phyloP scores from a whole-genome alignment of 2,797 vertebrate species.

The Amphiprion clarkii region DNA sequence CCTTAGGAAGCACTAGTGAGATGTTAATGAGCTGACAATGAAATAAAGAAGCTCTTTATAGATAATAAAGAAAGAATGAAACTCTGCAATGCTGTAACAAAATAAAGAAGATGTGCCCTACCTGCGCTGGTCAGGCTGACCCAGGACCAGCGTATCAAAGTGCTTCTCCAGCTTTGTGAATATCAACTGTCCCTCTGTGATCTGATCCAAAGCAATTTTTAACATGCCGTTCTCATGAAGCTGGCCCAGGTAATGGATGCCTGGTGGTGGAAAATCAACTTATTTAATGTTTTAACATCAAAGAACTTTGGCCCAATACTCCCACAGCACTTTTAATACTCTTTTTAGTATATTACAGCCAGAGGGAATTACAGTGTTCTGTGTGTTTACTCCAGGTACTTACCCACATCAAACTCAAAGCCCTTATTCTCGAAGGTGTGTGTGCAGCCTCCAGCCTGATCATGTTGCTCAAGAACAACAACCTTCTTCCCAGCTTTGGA shows the following conservation, averaged over 20 bases:
- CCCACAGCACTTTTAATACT: no score
- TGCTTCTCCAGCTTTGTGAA: slow-evolving; percentile 82
- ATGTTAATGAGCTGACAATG: neutral
- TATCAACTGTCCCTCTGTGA: slow-evolving; percentile 84
- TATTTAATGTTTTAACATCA: no score
- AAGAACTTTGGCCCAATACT: no score
- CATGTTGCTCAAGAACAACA: slow-evolving; percentile 86
- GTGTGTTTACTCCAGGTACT: slow-evolving; percentile 31
- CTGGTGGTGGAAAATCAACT: slow-evolving; percentile 41
- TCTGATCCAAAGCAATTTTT: slow-evolving; percentile 83
- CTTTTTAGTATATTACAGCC: neutral
- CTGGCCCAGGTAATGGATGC: slow-evolving; percentile 86
- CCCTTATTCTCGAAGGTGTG: slow-evolving; percentile 86
- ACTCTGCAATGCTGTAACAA: neutral
- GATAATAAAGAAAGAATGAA: neutral
- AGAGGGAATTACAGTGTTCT: neutral
- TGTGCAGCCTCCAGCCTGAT: slow-evolving; percentile 86
- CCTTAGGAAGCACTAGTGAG: neutral
- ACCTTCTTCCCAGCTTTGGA: slow-evolving; percentile 85
- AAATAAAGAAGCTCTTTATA: neutral
- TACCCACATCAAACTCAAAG: slow-evolving; percentile 89
- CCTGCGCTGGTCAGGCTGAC: slow-evolving; percentile 63
- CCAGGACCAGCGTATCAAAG: slow-evolving; percentile 85
- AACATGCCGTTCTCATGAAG: slow-evolving; percentile 84
- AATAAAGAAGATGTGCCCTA: slow-evolving; percentile 1